Evolutionary conservation across 2,797 vertebrate species (phyloP).

Genomic region (Todus mexicanus): DNA sequence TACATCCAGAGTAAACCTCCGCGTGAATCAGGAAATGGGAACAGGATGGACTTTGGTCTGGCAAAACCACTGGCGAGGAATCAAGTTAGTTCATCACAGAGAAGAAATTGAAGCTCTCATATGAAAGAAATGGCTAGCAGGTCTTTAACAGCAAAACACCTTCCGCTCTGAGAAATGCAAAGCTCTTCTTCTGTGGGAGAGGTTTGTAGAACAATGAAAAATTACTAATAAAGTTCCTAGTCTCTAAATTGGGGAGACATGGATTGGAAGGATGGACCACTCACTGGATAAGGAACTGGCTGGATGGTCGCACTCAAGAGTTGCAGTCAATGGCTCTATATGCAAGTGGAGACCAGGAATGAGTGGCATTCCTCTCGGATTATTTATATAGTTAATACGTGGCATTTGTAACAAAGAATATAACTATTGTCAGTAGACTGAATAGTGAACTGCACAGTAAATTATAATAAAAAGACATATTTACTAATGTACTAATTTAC

Average conservation of each 20-base stretch:
- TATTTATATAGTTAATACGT: not conserved
- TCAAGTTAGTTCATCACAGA: not conserved
- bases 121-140: not conserved
- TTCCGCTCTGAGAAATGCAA: not conserved
- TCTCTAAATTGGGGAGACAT: too few relatives aligned
- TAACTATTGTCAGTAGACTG: not conserved
- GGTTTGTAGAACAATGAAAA: not conserved
- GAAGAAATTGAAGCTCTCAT: not conserved
- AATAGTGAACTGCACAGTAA: not conserved
- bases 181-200: not conserved
- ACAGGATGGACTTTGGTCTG: not conserved
- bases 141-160: not conserved
- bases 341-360: too few relatives aligned
- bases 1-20: not conserved
- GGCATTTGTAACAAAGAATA: not conserved
- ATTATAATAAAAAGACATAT: not conserved
- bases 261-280: too few relatives aligned
- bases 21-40: not conserved
- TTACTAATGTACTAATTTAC: not conserved
- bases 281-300: too few relatives aligned
- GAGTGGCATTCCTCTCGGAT: too few relatives aligned
- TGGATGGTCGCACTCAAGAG: too few relatives aligned
- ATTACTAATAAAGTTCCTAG: too few relatives aligned
- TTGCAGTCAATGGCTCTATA: too few relatives aligned
- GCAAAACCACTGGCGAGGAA: not conserved